Base-by-base conservation (phyloP, 2,113 vertebrate genomes). In the Amblyornis subalaris region DNA sequence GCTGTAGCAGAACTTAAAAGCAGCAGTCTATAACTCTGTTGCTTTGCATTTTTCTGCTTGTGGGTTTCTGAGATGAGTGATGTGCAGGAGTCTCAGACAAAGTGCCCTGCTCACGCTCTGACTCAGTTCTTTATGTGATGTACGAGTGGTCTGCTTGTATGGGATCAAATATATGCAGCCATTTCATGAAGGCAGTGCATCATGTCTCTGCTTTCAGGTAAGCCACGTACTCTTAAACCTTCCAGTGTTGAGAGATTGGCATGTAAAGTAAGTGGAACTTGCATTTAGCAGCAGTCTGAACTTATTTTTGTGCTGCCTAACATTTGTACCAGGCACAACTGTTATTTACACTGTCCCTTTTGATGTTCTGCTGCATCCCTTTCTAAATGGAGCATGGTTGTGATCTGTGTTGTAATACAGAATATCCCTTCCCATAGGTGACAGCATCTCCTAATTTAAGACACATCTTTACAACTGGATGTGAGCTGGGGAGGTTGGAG, bases 51-150 rank as follows among this genome's bases (percentile, higher is more conserved):
- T 67, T 79, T 62, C 31, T 86, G 12, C 42, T 36, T 53, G 42
- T 29, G 23, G 22, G 9, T 83, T 79, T 75, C 44, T 72, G 54
- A 67, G 48, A 18, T 58, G 33, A 40, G 19, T 35, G 12, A 50
- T 54, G 26, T 29, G 4, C 38, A 38, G 44, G 36, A 64, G 42
- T 19, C 28, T 22, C 22, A 31, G 57, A n/a, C 45, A 10, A 71
- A 64, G 24, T 21, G 23, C 25, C 20, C 19, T 66, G 14, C 38
- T 44, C 4, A 3, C 0, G 1, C n/a, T 71, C 8, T 47, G 17
- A n/a, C 44, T 88, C 28, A 33, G 22, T n/a, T 67, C 12, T 57
- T 51, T 50, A 4, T 75, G 38, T 65, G 31, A 25, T 29, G 14
- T 38, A 18, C 26, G 70, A 24, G 31, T 74, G 42, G 14, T 33